Conservation (phyloP, 2,797 vertebrate species). For the Hapalemur alaotrensis region DNA sequence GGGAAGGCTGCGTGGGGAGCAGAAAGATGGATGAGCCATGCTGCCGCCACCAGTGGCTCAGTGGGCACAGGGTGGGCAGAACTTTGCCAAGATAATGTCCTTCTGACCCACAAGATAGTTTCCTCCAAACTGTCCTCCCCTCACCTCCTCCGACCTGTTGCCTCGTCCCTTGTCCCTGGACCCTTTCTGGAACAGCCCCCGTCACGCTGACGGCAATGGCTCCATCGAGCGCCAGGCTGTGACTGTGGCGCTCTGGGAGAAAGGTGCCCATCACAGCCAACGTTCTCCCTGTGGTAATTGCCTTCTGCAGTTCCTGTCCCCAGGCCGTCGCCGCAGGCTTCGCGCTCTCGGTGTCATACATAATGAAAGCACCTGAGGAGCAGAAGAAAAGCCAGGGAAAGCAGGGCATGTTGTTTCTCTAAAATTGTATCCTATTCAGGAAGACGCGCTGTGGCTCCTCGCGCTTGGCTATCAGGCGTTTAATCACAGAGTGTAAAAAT, state of each 20-base stretch:
- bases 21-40: accelerated
- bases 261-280: neutral
- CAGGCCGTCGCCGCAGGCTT: neutral
- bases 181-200: neutral
- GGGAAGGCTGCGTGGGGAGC: no score
- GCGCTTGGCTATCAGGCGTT: neutral
- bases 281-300: neutral
- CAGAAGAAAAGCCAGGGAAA: neutral
- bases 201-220: neutral
- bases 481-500: neutral
- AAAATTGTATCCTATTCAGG: neutral
- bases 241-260: accelerated
- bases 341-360: accelerated
- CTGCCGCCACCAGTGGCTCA: neutral
- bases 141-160: neutral
- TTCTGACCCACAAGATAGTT: neutral
- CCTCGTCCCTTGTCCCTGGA: neutral
- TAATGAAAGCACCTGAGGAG: neutral
- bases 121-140: neutral
- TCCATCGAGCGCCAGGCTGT: neutral
- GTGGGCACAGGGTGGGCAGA: neutral
- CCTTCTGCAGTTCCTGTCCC: neutral
- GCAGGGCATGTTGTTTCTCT: neutral
- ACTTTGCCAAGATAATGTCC: neutral
- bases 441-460: neutral